Conservation (phyloP, 1,140 invertebrate species). For the Euwallacea fornicatus region DNA sequence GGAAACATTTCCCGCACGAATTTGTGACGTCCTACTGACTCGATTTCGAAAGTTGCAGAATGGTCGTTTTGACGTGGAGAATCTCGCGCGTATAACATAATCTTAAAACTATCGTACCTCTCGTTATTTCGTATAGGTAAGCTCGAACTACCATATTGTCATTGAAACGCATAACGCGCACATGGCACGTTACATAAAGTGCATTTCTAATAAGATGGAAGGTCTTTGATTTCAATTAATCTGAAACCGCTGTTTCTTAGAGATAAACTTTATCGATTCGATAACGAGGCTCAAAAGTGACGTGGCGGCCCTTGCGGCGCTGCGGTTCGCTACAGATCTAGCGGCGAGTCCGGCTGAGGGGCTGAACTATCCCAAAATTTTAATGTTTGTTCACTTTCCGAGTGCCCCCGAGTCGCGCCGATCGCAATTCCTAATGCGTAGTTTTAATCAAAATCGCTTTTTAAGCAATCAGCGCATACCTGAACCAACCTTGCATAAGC, state of each 20-base stretch:
- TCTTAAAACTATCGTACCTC: not conserved
- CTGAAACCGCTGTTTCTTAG: not conserved
- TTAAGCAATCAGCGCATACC: too few relatives aligned
- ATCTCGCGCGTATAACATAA: not conserved
- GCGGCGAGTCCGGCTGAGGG: not conserved
- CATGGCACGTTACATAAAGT: not conserved
- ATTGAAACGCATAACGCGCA: not conserved
- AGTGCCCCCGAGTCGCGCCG: too few relatives aligned
- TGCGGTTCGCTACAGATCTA: not conserved
- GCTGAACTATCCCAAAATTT: too few relatives aligned
- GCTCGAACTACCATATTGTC: not conserved
- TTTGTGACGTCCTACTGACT: too few relatives aligned
- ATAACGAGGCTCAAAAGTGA: not conserved
- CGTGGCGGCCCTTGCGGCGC: not conserved
- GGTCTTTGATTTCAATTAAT: not conserved
- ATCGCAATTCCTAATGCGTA: too few relatives aligned
- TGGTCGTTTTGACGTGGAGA: too few relatives aligned
- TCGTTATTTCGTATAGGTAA: not conserved
- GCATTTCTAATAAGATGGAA: conserved; percentile 2
- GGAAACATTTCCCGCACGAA: too few relatives aligned
- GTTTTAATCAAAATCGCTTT: too few relatives aligned
- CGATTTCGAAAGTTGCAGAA: too few relatives aligned
- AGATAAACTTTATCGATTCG: not conserved
- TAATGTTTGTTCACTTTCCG: too few relatives aligned
- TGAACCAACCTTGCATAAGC: too few relatives aligned